Percentiles rank a stretch among this genome's conserved stretches.
These are phyloP conservation scores for Phymastichus coffea DNA, from an alignment of 1,140 invertebrate genomes.

Conservation along the genomic window DNA sequence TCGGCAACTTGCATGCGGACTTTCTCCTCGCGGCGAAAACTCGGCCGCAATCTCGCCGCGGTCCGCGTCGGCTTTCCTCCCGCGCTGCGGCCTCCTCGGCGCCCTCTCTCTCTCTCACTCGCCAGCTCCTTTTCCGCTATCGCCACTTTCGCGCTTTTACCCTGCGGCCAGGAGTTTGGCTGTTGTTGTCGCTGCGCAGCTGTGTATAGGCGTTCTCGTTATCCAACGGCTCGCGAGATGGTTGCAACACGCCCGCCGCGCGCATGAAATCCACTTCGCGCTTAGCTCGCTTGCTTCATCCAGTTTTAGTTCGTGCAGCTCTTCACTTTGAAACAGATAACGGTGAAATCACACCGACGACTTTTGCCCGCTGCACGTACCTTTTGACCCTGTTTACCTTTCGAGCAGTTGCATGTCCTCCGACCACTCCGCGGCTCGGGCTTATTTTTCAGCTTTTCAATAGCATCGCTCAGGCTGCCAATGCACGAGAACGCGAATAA, in stretches of 20 bases:
- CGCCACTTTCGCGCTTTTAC: too few species aligned
- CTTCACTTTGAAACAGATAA: slow-evolving; percentile 9
- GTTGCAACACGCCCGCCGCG: neutral
- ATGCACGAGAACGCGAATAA: too few species aligned
- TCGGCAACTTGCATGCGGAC: slow-evolving; percentile 27
- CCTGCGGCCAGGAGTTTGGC: too few species aligned
- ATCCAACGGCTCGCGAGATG: too few species aligned
- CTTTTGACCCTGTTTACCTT: neutral
- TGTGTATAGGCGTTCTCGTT: too few species aligned
- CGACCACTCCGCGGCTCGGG: too few species aligned
- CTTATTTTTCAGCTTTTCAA: neutral
- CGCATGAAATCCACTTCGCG: too few species aligned
- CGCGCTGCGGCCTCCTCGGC: neutral
- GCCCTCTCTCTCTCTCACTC: slow-evolving; percentile 4
- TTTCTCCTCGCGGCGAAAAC: slow-evolving; percentile 40
- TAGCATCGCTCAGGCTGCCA: neutral
- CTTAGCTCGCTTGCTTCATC: too few species aligned
- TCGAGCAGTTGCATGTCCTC: too few species aligned
- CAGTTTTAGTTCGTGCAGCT: too few species aligned
- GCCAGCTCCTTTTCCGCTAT: neutral
- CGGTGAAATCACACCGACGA: slow-evolving; percentile 4
- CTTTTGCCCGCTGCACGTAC: neutral
- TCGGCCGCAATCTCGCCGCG: slow-evolving; percentile 35
- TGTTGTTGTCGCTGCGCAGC: too few species aligned
- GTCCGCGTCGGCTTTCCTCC: slow-evolving; percentile 19